Evolutionary conservation across 2,113 vertebrate genomes (phyloP), one percentile per base, ranked within the genome.

Genomic region (Numenius arquata): DNA sequence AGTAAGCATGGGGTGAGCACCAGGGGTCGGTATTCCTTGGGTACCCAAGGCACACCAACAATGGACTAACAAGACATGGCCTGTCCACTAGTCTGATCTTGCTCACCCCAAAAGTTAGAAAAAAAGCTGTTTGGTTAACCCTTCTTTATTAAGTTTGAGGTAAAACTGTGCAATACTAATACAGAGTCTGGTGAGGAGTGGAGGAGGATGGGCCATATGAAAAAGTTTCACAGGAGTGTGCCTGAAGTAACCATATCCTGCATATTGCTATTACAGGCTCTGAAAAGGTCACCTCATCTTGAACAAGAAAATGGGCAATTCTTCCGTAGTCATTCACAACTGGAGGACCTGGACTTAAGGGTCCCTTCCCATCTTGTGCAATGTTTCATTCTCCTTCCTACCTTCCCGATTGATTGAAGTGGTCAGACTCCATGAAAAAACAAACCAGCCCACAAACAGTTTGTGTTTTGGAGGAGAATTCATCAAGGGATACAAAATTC

Each of bases 351-450:
- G 26, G 22, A 63, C 16, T 79, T 25, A 38, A 30, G 7, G 11
- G 5, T 58, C 9, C 6, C 29, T 86, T 73, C 76, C 55, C 45
- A 48, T n/a, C 34, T 55, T 62, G 12, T 43, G 63, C 1, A 2
- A 53, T 17, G 15, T 29, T 90, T 80, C 18, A 45, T 87, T 62
- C 68, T 40, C 9, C 19, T 77, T 86, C 36, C 17, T 53, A 10
- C 12, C 7, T 84, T 89, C 52, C 63, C 3, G 6, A 47, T n/a
- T 59, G n/a, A 82, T 59, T 16, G 8, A 91, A 85, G 40, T 38
- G 25, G 6, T 72, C 2, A 1, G 38, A 82, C 59, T 63, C 34
- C n/a, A 45, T 0, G 0, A 30, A 56, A 63, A 79, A 6, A 25
- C 6, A 53, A 72, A 65, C 32, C 16, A 50, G 67, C 3, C 12